phyloP scores from a whole-genome alignment of 2,888 invertebrate species.

The Dryobota labecula region DNA sequence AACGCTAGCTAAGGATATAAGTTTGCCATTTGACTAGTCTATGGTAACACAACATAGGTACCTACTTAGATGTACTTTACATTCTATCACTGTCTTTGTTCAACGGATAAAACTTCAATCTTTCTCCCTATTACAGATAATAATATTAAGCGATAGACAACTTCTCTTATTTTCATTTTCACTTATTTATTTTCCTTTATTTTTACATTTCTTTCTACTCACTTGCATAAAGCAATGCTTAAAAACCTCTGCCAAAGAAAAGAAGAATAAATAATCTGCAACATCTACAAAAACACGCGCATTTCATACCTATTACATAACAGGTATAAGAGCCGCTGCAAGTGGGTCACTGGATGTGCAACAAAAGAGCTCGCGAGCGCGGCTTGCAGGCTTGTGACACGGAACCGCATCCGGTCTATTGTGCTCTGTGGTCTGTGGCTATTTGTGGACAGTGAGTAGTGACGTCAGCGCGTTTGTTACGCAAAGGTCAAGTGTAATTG shows the following conservation, averaged over 20 bases:
- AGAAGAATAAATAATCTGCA: not conserved
- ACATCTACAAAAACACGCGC: not conserved
- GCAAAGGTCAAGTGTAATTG: slow-evolving; percentile 61
- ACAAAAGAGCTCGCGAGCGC: slow-evolving; percentile 56
- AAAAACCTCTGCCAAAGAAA: not conserved
- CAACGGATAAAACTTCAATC: not conserved
- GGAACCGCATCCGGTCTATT: slow-evolving; percentile 60
- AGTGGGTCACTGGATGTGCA: slow-evolving; percentile 60
- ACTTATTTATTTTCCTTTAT: not conserved
- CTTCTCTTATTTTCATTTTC: not conserved
- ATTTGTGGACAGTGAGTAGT: slow-evolving; percentile 42
- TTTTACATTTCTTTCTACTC: not conserved
- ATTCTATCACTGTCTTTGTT: not conserved
- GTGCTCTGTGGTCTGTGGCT: slow-evolving; percentile 43
- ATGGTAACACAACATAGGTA: not conserved
- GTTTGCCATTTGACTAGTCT: not conserved
- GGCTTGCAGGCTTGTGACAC: slow-evolving; percentile 38
- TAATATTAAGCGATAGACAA: not conserved
- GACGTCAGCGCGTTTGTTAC: slow-evolving; percentile 48
- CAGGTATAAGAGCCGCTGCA: slow-evolving; percentile 34
- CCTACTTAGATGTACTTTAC: not conserved
- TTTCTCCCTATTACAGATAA: not conserved
- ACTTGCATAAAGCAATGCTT: not conserved
- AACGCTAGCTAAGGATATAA: not conserved
- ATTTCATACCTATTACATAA: slow-evolving; percentile 21